A percentile compares a stretch with the other conserved stretches of the same genome.
Conservation (phyloP, 2,888 invertebrate genomes). For the Caenorhabditis sulstoni region DNA sequence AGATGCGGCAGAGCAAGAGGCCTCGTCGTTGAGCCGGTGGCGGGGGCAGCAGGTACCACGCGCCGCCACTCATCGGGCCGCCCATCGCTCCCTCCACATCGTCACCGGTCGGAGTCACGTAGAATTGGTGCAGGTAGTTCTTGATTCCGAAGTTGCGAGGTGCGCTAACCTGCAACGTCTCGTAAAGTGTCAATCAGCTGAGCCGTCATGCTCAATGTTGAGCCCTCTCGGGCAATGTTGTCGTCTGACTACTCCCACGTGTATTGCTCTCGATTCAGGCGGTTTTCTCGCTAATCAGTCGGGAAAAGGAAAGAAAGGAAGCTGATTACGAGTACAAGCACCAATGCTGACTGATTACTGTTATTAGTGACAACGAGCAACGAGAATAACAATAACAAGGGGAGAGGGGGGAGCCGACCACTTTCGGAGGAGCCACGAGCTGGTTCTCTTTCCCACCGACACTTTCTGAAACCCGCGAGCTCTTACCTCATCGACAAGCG, state of each 20-base stretch:
- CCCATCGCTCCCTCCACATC: conserved; percentile 69
- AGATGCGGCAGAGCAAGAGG: conserved; percentile 75
- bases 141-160: conserved; percentile 77
- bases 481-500: conserved; percentile 70
- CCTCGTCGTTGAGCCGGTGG: conserved; percentile 76
- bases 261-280: too few relatives aligned
- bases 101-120: conserved; percentile 76
- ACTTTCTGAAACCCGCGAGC: too few relatives aligned
- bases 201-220: too few relatives aligned
- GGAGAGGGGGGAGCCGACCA: too few relatives aligned
- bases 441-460: too few relatives aligned
- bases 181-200: background rate
- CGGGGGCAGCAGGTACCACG: conserved; percentile 79
- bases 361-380: background rate
- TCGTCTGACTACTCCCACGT: too few relatives aligned
- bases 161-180: conserved; percentile 61
- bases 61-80: conserved; percentile 38
- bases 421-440: too few relatives aligned
- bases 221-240: too few relatives aligned
- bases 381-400: conserved; percentile 8
- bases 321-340: background rate
- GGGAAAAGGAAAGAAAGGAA: too few relatives aligned
- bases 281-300: too few relatives aligned
- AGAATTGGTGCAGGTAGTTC: conserved; percentile 79
- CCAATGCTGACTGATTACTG: background rate